Evolutionary conservation across 2,113 vertebrate genomes (phyloP), one percentile per base, ranked within the genome.

Genomic region (Pachycephala philippinensis): DNA sequence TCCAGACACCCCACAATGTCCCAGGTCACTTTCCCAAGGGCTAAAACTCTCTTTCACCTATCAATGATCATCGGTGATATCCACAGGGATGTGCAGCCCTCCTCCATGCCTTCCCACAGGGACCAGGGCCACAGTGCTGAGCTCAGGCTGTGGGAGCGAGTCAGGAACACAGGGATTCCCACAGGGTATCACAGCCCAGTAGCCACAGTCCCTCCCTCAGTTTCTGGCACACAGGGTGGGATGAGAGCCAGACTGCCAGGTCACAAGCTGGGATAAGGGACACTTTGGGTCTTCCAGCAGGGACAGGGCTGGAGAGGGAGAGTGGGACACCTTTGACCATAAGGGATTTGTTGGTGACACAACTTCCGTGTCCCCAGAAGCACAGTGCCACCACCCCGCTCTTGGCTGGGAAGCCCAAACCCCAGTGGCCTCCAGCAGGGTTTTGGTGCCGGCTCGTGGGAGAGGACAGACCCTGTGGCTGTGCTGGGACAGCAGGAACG

Each of bases 161-260:
- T 4, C 22, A 15, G 23, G 49, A 49, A 18, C 28, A 31, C n/a
- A 17, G 30, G 7, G 33, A 28, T 13, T 53, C 30, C 61, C 65
- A 6, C 0, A 24, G 39, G 39, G 8, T 20, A 22, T 45, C 37
- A 2, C n/a, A 15, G n/a, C 26, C 24, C 75, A 11, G 4, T 0
- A 61, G 47, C 42, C 49, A 44, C 18, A 7, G 22, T 13, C 53
- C 65, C 24, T 56, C 19, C 28, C 64, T 39, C n/a, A 2, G 15
- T 11, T 66, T 49, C 44, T 19, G 56, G 65, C 39, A 53, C n/a
- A 31, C 4, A 18, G 31, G 60, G n/a, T 28, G 63, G 50, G 44
- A 22, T n/a, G 28, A 39, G 50, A 80, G n/a, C 39, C 45, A 24
- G 31, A 42, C 39, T 6, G 13, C 28, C 66, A 64, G 50, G 30